These are phyloP conservation scores for Ditylenchus weischeri DNA, from an alignment of 2,888 invertebrate genomes.

Conservation along the genomic window DNA sequence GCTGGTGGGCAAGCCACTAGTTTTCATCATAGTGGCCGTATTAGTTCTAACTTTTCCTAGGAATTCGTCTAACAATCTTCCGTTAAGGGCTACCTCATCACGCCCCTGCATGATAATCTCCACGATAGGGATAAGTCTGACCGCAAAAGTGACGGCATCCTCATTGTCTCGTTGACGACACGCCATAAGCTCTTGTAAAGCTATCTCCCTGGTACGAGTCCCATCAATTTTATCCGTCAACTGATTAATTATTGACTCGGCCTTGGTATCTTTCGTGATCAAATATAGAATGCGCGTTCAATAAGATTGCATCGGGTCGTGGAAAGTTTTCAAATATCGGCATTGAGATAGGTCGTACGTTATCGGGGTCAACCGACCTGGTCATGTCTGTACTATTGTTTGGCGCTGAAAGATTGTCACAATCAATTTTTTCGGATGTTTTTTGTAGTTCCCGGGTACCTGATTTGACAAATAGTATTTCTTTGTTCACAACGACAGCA, in stretches of 20 bases:
- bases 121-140: neutral
- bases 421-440: no score
- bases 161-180: neutral
- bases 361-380: no score
- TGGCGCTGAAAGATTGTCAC: no score
- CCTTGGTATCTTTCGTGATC: no score
- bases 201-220: neutral
- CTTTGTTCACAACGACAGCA: no score
- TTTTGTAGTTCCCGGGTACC: no score
- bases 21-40: neutral
- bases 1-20: neutral
- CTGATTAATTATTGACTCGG: neutral
- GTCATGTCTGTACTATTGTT: no score
- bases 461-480: no score
- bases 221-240: neutral
- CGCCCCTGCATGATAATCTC: neutral
- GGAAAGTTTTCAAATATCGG: no score
- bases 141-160: neutral
- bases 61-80: slow-evolving; percentile 1
- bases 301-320: no score
- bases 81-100: neutral
- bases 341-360: no score
- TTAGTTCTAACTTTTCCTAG: neutral
- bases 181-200: neutral
- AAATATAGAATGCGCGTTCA: no score